Conservation (phyloP, 2,113 vertebrate genomes). For the Protomyctophum bolini region DNA sequence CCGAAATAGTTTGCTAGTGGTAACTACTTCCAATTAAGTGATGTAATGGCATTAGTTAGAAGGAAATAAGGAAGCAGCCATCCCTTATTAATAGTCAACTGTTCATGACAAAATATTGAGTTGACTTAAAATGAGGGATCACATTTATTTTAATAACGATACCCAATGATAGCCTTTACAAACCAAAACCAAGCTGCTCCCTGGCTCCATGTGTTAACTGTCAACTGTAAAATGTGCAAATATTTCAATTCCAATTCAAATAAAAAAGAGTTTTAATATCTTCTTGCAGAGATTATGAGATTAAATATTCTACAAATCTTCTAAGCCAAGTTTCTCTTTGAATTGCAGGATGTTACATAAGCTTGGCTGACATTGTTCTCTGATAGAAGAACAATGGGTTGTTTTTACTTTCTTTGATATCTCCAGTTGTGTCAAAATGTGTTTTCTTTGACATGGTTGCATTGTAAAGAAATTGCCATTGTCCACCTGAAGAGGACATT, state of each 20-base stretch:
- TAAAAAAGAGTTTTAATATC: neutral
- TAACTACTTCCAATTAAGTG: neutral
- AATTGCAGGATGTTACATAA: neutral
- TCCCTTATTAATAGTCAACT: no score
- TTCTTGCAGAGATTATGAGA: no score
- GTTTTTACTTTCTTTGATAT: neutral
- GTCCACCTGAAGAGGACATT: neutral
- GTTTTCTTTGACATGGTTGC: neutral
- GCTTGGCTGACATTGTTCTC: constrained; percentile 14
- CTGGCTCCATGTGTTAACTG: no score
- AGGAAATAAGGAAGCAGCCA: no score
- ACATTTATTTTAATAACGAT: no score
- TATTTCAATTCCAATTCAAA: neutral
- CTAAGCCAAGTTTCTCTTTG: neutral
- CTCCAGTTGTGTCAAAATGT: neutral
- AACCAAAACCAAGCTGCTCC: no score
- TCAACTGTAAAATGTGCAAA: no score
- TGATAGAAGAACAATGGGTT: constrained; percentile 1
- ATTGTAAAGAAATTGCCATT: constrained; percentile 4
- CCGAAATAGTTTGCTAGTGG: no score
- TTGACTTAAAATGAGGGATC: no score
- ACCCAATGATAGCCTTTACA: no score
- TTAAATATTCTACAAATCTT: neutral
- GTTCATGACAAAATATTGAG: no score
- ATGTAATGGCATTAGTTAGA: neutral